phyloP scores from a whole-genome alignment of 2,888 invertebrate species.

The Lasius platythorax region DNA sequence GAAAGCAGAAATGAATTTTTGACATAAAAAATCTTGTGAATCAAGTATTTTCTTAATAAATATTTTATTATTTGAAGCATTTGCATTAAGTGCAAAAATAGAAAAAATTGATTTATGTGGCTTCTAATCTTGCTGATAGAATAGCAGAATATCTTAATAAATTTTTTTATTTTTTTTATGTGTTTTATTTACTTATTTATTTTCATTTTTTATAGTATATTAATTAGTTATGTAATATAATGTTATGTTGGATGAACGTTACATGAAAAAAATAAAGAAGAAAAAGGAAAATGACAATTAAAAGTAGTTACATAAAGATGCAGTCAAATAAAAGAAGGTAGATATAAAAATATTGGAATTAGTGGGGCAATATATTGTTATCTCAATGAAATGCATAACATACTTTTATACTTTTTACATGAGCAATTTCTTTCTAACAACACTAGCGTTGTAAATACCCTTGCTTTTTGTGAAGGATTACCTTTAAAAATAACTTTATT shows the following conservation, averaged over 20 bases:
- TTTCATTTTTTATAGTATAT: neutral
- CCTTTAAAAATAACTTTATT: conserved; percentile 45
- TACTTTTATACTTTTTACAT: conserved; percentile 27
- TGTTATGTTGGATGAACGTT: neutral
- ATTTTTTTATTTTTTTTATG: neutral
- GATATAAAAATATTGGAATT: neutral
- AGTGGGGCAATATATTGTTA: neutral
- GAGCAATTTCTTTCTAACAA: conserved; percentile 6
- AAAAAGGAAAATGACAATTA: neutral
- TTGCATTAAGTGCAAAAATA: neutral
- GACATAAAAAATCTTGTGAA: neutral
- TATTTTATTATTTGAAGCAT: neutral
- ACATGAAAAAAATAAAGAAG: neutral
- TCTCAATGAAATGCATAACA: neutral
- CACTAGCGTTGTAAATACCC: conserved; percentile 13
- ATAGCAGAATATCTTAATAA: neutral
- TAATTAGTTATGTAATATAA: neutral
- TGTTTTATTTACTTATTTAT: neutral
- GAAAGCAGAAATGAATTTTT: neutral
- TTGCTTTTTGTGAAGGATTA: neutral
- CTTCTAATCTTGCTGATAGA: neutral
- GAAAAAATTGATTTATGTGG: neutral
- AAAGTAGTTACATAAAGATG: neutral
- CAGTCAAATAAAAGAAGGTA: neutral
- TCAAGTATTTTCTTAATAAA: neutral